Conservation (phyloP, 2,797 vertebrate genomes). For the Ptychobarbus kaznakovi region DNA sequence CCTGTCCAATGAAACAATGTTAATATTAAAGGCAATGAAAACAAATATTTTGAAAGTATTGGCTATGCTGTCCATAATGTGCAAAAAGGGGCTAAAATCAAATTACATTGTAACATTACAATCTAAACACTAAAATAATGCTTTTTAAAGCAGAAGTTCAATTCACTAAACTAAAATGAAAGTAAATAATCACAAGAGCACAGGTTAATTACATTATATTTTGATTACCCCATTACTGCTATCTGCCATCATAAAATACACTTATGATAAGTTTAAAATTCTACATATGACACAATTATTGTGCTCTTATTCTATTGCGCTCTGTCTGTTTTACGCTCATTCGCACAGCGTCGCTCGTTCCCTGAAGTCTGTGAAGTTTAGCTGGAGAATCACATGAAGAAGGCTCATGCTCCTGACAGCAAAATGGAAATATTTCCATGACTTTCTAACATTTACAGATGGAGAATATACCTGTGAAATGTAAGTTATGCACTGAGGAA, state of each 20-base stretch:
- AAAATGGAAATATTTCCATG: not conserved
- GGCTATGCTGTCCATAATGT: not conserved
- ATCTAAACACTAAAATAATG: not conserved
- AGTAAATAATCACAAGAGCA: no score
- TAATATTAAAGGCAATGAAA: not conserved
- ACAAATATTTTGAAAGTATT: not conserved
- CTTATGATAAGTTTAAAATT: not conserved
- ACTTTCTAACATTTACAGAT: not conserved
- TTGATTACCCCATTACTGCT: not conserved
- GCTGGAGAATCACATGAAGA: not conserved
- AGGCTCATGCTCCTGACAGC: not conserved
- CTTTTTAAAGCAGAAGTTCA: not conserved
- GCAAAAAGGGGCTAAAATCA: no score
- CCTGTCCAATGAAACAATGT: not conserved
- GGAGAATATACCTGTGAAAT: not conserved
- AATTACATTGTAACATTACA: no score
- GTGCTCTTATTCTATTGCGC: not conserved
- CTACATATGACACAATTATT: not conserved
- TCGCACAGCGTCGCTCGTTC: accelerated
- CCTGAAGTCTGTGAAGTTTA: not conserved
- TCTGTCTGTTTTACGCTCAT: not conserved
- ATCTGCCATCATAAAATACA: not conserved
- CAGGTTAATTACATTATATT: no score
- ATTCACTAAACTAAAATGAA: not conserved
- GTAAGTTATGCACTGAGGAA: not conserved